Evolutionary conservation across 1,140 invertebrate species (phyloP).

Genomic region (Drosophila parvula): DNA sequence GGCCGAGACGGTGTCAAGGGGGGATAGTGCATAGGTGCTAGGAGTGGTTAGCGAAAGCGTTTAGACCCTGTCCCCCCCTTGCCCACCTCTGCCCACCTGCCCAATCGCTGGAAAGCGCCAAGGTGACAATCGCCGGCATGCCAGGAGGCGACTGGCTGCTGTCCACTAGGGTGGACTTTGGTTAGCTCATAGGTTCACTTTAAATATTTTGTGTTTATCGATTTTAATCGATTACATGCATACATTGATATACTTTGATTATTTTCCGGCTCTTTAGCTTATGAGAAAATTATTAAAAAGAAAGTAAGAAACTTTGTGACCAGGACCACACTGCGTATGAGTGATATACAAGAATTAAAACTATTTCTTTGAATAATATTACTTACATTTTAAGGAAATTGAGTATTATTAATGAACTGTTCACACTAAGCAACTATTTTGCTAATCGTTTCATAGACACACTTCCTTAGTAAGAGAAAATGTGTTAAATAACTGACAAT

Average conservation of each 20-base stretch:
- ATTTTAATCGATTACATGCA: background rate
- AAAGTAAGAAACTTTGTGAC: background rate
- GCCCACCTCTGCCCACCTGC: background rate
- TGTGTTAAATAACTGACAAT: background rate
- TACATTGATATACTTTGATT: too few species aligned
- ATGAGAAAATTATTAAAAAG: background rate
- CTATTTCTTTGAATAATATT: too few species aligned
- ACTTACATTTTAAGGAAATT: too few species aligned
- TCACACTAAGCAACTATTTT: too few species aligned
- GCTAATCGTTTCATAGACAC: too few species aligned
- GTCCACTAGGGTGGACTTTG: conserved; percentile 17
- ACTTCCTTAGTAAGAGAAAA: too few species aligned
- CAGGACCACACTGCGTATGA: background rate
- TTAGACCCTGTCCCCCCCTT: conserved; percentile 36
- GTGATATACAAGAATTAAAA: background rate
- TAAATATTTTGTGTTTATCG: background rate
- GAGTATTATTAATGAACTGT: too few species aligned
- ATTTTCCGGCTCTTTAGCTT: too few species aligned
- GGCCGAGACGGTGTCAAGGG: conserved; percentile 10
- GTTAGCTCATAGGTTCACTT: background rate
- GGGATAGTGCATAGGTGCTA: conserved; percentile 37
- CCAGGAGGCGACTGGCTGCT: conserved; percentile 26
- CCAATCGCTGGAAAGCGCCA: conserved; percentile 50
- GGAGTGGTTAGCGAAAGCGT: conserved; percentile 46
- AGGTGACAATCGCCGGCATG: conserved; percentile 66